Evolutionary conservation across 2,888 invertebrate genomes (phyloP), one percentile per base, ranked within the genome.

Genomic region (Acronicta alni): DNA sequence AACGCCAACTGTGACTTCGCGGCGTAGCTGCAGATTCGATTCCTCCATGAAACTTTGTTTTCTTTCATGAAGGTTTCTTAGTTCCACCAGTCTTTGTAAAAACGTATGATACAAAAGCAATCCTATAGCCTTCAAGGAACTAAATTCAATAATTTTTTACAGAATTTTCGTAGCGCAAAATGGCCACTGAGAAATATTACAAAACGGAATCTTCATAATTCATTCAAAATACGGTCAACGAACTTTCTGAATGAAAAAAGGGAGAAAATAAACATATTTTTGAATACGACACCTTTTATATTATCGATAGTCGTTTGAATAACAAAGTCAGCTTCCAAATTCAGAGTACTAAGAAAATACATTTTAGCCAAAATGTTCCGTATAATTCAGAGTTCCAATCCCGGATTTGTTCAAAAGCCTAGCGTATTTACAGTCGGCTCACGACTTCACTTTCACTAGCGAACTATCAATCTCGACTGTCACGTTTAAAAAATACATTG

Each of bases 371-470:
- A 74, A 65, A 52, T 52, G 49, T 32, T 60, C 32, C 63, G 57
- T 57, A 68, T 59, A 72, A 53, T 67, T 73, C 43, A 64, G 77
- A 82, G 44, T 67, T 54, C 54, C 67, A 61, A 58, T 79, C 76
- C 68, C 78, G 78, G 81, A 79, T 82, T 81, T 77, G 80, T 82
- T 72, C 64, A 73, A 80, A 82, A 81, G 73, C 77, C 74, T 66
- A 73, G 59, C 51, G 71, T 70, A 76, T 85, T 87, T 70, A 77
- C 82, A 89, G 84, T 83, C 86, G 53, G 60, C 63, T 74, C 87
- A 87, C 87, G 89, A 83, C 80, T 79, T 85, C 82, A 89, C 91
- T 90, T 90, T 90, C 90, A 85, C 91, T 88, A 67, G 79, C 72
- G 56, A 79, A 79, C 83, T 83, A 89, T 89, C 85, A 89, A 88